Evolutionary conservation across 1,140 invertebrate genomes (phyloP), one percentile per base, ranked within the genome.

Genomic region (Coboldia fuscipes): DNA sequence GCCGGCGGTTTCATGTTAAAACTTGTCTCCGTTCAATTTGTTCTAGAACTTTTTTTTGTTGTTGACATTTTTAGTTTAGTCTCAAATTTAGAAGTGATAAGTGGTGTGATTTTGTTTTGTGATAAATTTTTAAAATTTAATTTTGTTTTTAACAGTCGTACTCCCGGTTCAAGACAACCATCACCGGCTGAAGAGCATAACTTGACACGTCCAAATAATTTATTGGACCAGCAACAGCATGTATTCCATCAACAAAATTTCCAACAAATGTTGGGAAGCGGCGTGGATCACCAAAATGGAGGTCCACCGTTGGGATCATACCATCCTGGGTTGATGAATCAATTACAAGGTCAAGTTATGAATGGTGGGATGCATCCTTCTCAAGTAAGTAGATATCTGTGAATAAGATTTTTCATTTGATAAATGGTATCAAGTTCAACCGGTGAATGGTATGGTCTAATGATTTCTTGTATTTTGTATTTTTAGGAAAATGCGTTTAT

Each of bases 161-260:
- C 78, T 38, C 78, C 76, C 4, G 80, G 82, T n/a, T 89, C 84
- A 42, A 68, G 81, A 45, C 84, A 90, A 50, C 83, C 81, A 15
- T 88, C 84, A 7, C 84, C 84, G 3, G 80, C 80, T 8, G 81
- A 86, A 50, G 84, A 88, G 41, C n/a, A n/a, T n/a, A 41, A 42
- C 13, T 37, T 51, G 35, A 45, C 50, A 40, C 47, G 52, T 14
- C 45, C 46, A 33, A 43, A 42, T 5, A 48, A 36, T 21, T 30
- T 54, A 30, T 37, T 55, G 19, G 49, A 51, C 48, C 45, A 27
- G 29, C 38, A 8, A 47, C 47, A 32, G 4, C 46, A 51, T 40
- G 41, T 42, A 23, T 53, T 51, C 23, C 50, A 47, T 27, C 47
- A 46, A 30, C 51, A 49, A 15, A 43, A 43, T 19, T 49, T 53